phyloP scores from a whole-genome alignment of 2,113 vertebrate species.

The Rynchops niger region DNA sequence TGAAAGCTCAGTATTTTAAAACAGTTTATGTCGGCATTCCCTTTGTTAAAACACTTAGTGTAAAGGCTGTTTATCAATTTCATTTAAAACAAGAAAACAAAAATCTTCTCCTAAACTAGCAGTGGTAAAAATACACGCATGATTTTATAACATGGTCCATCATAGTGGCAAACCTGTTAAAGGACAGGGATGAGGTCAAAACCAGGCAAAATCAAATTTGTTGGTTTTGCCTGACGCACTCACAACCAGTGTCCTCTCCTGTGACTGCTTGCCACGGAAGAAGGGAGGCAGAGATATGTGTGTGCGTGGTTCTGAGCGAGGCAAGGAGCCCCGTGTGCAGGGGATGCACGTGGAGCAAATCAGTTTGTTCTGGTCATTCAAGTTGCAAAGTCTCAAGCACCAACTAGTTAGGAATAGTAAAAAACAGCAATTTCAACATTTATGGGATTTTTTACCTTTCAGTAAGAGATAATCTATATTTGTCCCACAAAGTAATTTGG shows the following conservation, averaged over 20 bases:
- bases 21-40: background rate
- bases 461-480: background rate
- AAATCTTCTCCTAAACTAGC: background rate
- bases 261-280: background rate
- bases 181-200: background rate
- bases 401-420: background rate
- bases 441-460: background rate
- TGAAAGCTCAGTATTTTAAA: background rate
- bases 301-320: background rate
- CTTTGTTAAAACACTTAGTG: background rate
- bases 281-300: background rate
- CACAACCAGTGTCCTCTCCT: background rate
- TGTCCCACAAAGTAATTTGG: background rate
- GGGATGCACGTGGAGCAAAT: background rate
- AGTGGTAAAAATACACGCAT: background rate
- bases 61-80: background rate
- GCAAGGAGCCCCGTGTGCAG: background rate
- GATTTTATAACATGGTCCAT: background rate
- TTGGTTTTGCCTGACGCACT: background rate
- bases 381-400: rapidly evolving
- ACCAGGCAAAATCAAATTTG: background rate
- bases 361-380: background rate
- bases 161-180: background rate
- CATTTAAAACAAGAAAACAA: background rate
- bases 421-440: background rate